Evolutionary conservation across 1,140 invertebrate species (phyloP), one percentile per base, ranked within the genome.

Genomic region (Drosophila repleta): DNA sequence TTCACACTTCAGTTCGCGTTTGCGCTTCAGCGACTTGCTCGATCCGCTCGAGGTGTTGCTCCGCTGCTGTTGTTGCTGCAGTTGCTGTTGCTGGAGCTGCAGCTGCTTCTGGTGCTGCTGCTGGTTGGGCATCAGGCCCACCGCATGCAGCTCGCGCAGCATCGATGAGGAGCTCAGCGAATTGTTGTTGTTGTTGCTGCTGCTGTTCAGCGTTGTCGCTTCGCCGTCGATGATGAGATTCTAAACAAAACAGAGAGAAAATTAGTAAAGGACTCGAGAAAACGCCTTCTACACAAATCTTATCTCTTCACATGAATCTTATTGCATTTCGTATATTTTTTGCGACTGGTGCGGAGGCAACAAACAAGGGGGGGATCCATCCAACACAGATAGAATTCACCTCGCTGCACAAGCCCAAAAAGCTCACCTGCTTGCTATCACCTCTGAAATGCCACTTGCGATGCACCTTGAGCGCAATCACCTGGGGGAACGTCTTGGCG

Each of bases 401-500:
- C 90, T 91, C 87, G 88, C 90, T 89, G 90, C 90, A 90, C 90
- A 82, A 91, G 90, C 80, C 87, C 74, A 91, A 90, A 88, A 91
- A 91, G 90, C 89, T 92, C 76, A 92, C 91, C 90, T 92, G 91
- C 87, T 92, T 91, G 84, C 91, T 91, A 92, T 92, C 91, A 87
- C 90, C 90, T 89, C 90, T 90, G 79, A 92, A 92, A 91, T 92
- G 91, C 91, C 91, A 92, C 78, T 92, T 92, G 77, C 91, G 90
- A 90, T 92, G 91, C 75, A 92, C 91, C 79, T 92, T 92, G 66
- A 92, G 79, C 63, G 91, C 91, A 64, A 90, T 92, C 77, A 92
- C 81, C 77, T 89, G 89, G 32, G 90, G 78, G 66, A 92, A 92
- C 56, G 87, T 90, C 80, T 92, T 92, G 6, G 91, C 70, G 66